A percentile compares a stretch with the other conserved stretches of the same genome.
These are phyloP conservation scores for Torymus tubicola DNA, from an alignment of 2,888 invertebrate genomes.

Conservation along the genomic window DNA sequence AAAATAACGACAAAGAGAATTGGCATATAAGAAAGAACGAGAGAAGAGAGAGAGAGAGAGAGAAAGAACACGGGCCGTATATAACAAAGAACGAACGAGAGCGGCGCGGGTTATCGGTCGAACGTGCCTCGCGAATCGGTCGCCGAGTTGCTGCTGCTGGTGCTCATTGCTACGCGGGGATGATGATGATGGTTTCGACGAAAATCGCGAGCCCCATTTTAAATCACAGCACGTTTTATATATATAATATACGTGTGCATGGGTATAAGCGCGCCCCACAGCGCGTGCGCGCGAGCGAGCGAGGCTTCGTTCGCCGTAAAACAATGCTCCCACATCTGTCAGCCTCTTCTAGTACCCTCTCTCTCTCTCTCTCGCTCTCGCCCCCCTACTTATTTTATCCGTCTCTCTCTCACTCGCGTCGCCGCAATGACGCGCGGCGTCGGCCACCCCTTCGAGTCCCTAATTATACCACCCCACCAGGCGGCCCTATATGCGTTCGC, in stretches of 20 bases:
- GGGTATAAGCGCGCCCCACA: conserved; percentile 42
- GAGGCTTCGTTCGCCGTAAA: conserved; percentile 67
- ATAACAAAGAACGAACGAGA: conserved; percentile 4
- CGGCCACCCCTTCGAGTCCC: conserved; percentile 73
- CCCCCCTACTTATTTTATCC: conserved; percentile 49
- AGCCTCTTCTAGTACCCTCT: conserved; percentile 72
- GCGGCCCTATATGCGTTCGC: conserved; percentile 54
- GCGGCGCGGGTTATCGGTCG: conserved; percentile 57
- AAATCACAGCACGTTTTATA: conserved; percentile 72
- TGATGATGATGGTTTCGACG: conserved; percentile 66
- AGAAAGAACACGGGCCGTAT: too few species aligned
- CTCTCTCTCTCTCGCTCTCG: conserved; percentile 60
- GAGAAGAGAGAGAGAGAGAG: neutral
- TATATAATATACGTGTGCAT: too few species aligned
- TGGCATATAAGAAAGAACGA: conserved; percentile 11
- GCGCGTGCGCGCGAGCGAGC: conserved; percentile 64
- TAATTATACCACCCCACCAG: conserved; percentile 74
- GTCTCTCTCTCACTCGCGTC: conserved; percentile 28
- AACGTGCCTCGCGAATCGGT: conserved; percentile 61
- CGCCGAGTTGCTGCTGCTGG: conserved; percentile 36
- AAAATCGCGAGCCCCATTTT: conserved; percentile 72
- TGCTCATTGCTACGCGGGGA: conserved; percentile 61
- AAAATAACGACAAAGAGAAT: conserved; percentile 5
- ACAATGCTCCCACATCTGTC: conserved; percentile 77
- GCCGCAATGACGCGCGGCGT: conserved; percentile 51